Evolutionary conservation across 1,140 invertebrate genomes (phyloP).

Genomic region (Drosophila athabasca): DNA sequence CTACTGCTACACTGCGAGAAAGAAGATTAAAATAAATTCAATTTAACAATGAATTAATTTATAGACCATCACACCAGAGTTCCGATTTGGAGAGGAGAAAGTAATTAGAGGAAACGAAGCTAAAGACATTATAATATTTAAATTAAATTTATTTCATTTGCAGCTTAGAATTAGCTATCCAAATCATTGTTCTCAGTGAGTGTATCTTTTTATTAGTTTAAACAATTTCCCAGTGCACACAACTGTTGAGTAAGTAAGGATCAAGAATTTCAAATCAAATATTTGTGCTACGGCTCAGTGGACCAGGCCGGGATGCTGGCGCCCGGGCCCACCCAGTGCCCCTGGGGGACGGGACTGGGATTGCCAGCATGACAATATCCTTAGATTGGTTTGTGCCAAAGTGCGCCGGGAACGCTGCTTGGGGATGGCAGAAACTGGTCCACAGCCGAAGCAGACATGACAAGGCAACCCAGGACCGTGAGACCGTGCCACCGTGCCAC

Average conservation of each 20-base stretch:
- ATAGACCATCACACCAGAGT: no score
- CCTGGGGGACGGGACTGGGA: slow-evolving; percentile 32
- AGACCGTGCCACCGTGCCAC: neutral
- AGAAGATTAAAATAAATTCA: neutral
- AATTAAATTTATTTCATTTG: no score
- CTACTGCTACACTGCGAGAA: slow-evolving; percentile 36
- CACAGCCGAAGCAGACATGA: slow-evolving; percentile 58
- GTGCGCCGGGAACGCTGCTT: slow-evolving; percentile 56
- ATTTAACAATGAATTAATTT: neutral
- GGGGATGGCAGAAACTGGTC: slow-evolving; percentile 65
- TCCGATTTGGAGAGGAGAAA: no score
- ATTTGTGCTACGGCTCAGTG: slow-evolving; percentile 57
- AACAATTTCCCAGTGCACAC: slow-evolving; percentile 17
- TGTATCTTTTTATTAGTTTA: neutral
- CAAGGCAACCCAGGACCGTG: slow-evolving; percentile 27
- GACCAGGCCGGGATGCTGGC: slow-evolving; percentile 4
- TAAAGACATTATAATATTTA: no score
- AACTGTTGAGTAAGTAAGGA: slow-evolving; percentile 16
- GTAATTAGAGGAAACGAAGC: no score
- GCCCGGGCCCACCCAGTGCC: neutral
- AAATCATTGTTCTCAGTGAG: neutral
- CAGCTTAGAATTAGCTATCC: no score
- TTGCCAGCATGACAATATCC: slow-evolving; percentile 66
- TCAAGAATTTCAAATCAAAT: slow-evolving; percentile 68
- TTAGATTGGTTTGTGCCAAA: slow-evolving; percentile 76